These are phyloP conservation scores for Rotaria macrura DNA, from an alignment of 2,888 invertebrate genomes.

Conservation along the genomic window DNA sequence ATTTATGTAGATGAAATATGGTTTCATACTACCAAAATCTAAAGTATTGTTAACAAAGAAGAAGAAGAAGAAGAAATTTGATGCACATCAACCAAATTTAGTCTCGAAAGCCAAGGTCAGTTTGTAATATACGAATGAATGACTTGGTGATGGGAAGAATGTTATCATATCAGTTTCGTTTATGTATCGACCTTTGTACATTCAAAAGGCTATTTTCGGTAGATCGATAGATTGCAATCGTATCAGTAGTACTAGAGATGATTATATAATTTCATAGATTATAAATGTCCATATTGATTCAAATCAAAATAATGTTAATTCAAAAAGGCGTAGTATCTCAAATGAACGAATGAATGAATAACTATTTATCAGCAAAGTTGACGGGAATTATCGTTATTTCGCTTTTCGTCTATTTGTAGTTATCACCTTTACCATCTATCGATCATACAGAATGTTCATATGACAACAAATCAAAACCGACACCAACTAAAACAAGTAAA, in stretches of 20 bases:
- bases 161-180: background rate
- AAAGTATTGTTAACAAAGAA: background rate
- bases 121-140: slow-evolving; percentile 1
- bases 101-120: slow-evolving; percentile 1
- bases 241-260: background rate
- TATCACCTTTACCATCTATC: background rate
- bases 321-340: background rate
- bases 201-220: background rate
- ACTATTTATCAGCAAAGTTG: background rate
- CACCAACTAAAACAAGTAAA: background rate
- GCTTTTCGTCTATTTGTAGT: background rate
- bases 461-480: background rate
- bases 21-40: background rate
- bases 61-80: slow-evolving; percentile 1
- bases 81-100: slow-evolving; percentile 3
- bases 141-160: background rate
- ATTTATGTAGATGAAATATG: slow-evolving; percentile 3
- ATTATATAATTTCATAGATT: background rate
- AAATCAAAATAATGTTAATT: background rate
- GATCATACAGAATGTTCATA: background rate
- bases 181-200: background rate
- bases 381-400: background rate
- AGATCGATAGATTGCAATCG: background rate
- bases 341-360: background rate
- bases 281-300: background rate